phyloP scores from a whole-genome alignment of 2,113 vertebrate species.

The Microtus richardsoni region DNA sequence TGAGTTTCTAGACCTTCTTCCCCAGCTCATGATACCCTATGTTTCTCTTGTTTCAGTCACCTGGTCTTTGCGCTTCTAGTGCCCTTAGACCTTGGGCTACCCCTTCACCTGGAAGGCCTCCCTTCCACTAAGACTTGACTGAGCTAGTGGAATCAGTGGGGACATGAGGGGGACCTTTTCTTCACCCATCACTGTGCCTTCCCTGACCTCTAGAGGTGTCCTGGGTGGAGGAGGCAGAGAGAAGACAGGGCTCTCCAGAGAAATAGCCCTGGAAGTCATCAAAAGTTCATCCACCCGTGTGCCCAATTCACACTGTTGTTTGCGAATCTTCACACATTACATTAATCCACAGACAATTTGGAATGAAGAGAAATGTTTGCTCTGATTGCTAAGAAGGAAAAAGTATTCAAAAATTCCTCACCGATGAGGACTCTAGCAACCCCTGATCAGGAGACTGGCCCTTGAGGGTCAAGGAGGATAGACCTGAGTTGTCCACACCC shows the following conservation, averaged over 20 bases:
- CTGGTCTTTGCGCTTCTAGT: background rate
- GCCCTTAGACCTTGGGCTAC: background rate
- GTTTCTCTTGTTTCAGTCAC: background rate
- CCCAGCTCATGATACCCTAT: fast-evolving
- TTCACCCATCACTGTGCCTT: background rate
- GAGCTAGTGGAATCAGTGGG: background rate
- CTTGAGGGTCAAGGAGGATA: background rate
- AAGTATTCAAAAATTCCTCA: background rate
- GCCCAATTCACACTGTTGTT: too few species aligned
- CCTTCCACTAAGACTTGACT: background rate
- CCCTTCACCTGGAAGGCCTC: background rate
- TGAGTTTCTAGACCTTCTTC: fast-evolving
- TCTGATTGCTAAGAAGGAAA: background rate
- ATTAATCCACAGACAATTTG: background rate
- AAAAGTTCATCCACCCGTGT: background rate
- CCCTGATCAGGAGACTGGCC: background rate
- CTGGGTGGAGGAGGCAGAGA: background rate
- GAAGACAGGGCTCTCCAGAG: background rate
- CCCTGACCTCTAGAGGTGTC: background rate
- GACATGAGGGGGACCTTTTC: background rate
- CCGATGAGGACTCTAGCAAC: background rate
- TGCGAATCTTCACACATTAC: background rate
- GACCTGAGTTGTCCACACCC: background rate
- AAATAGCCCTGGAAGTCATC: background rate
- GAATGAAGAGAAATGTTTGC: background rate